Base-by-base conservation (phyloP, 2,888 invertebrate species). In the Mimumesa dahlbomi region DNA sequence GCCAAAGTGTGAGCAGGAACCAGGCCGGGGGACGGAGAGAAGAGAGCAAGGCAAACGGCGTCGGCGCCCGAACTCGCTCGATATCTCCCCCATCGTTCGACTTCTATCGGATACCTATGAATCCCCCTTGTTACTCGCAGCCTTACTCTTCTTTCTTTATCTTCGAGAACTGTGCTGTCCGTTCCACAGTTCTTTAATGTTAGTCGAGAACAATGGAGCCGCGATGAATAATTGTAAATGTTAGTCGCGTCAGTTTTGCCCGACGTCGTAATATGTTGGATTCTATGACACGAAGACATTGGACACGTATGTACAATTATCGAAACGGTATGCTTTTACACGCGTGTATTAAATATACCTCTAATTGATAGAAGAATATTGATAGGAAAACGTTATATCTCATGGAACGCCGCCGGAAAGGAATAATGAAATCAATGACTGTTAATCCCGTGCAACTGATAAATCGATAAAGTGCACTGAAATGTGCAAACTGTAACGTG, bases 1-100 rank as follows among this genome's bases (percentile, higher is more conserved):
- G 25, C 21, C 7, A 25, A 14, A 16, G 36, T 21, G 29, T 40
- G 61, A 57, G 66, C 69, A 43, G 70, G 57, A 59, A n/a, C 29
- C 13, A 40, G 0, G 29, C 31, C 40, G 22, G 52, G 31, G 50
- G 46, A 29, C 56, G 54, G 36, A 40, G 42, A 13, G 54, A 19
- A 43, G 45, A 21, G 31, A 34, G 31, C 18, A 31, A 53, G 42
- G 40, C 62, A 65, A 21, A 74, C 61, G 73, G 83, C 84, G 85
- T 82, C 84, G 83, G 82, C 85, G 85, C 84, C 73, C 57, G 64
- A 71, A 68, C 57, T 77, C 84, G 85, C 84, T 86, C 85, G 85
- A 86, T 85, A 85, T 76, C 81, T 49, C 46, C 46, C 61, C 34
- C 22, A 57, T 40, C 52, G 58, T 71, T 48, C 58, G 38, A 57